Percentiles rank a stretch among this genome's conserved stretches.
These are phyloP conservation scores for Lysandra coridon DNA, from an alignment of 2,888 invertebrate genomes.

Conservation along the genomic window DNA sequence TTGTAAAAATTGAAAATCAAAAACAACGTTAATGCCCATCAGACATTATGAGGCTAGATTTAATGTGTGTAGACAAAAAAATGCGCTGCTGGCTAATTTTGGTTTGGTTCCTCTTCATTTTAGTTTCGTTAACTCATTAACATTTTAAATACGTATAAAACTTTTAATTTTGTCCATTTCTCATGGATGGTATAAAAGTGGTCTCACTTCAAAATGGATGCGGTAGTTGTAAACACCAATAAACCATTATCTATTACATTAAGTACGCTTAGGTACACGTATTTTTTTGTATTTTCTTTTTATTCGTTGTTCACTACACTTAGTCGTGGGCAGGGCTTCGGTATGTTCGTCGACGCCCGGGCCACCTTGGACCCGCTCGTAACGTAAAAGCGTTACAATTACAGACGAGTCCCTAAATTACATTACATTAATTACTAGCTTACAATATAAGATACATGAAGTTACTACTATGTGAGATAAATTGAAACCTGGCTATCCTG, in stretches of 20 bases:
- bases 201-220: constrained; percentile 62
- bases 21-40: constrained; percentile 70
- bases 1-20: constrained; percentile 25
- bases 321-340: constrained; percentile 56
- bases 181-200: constrained; percentile 31
- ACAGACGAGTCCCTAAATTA: constrained; percentile 58
- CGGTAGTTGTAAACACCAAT: constrained; percentile 65
- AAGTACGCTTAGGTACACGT: constrained; percentile 66
- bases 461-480: constrained; percentile 68
- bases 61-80: constrained; percentile 54
- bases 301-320: constrained; percentile 74
- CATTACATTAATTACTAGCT: constrained; percentile 79
- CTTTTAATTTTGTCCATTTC: not conserved
- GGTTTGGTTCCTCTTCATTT: constrained; percentile 26
- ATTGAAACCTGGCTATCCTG: constrained; percentile 81
- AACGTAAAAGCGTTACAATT: constrained; percentile 56
- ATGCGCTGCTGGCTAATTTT: constrained; percentile 64
- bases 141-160: not conserved
- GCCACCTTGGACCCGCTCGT: constrained; percentile 52
- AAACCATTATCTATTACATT: constrained; percentile 71
- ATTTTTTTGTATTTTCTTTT: constrained; percentile 69
- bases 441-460: constrained; percentile 65
- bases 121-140: not conserved
- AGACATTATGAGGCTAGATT: constrained; percentile 67
- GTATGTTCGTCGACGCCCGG: constrained; percentile 43